Conservation (phyloP, 2,797 vertebrate species). For the Threskiornis aethiopicus region DNA sequence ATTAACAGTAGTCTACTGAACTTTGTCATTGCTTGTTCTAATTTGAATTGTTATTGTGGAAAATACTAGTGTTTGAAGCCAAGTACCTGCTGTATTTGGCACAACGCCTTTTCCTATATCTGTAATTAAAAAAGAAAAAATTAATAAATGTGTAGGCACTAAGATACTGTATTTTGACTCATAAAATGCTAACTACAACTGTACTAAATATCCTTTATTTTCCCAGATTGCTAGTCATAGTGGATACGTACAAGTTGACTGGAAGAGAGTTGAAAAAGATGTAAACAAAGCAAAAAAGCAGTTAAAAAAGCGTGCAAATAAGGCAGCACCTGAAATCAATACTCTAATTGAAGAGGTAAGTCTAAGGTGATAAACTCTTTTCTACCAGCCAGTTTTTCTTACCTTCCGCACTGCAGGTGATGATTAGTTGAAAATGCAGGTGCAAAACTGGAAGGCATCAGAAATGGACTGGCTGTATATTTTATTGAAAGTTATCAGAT, state of each 20-base stretch:
- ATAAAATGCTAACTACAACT: neutral
- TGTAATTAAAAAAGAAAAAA: neutral
- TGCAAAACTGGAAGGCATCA: neutral
- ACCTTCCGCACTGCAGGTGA: neutral
- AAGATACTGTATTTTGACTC: neutral
- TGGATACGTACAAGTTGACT: conserved; percentile 95
- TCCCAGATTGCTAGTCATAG: conserved; percentile 92
- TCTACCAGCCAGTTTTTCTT: neutral
- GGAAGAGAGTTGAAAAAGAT: conserved; percentile 98
- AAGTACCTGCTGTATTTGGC: neutral
- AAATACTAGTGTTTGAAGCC: neutral
- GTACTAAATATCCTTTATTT: conserved; percentile 35
- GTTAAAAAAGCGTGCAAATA: conserved; percentile 89
- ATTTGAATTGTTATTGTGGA: neutral
- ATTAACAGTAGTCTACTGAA: neutral
- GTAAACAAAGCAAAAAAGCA: conserved; percentile 97
- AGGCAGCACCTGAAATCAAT: conserved; percentile 91
- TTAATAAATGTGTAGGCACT: neutral
- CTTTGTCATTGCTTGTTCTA: neutral
- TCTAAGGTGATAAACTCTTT: neutral
- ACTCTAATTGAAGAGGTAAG: conserved; percentile 93
- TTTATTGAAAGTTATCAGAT: neutral
- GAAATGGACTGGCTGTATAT: neutral
- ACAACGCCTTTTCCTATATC: neutral
- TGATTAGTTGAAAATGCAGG: neutral